These are phyloP conservation scores for Xiphophorus couchianus DNA, from an alignment of 2,113 vertebrate species.

Conservation along the genomic window DNA sequence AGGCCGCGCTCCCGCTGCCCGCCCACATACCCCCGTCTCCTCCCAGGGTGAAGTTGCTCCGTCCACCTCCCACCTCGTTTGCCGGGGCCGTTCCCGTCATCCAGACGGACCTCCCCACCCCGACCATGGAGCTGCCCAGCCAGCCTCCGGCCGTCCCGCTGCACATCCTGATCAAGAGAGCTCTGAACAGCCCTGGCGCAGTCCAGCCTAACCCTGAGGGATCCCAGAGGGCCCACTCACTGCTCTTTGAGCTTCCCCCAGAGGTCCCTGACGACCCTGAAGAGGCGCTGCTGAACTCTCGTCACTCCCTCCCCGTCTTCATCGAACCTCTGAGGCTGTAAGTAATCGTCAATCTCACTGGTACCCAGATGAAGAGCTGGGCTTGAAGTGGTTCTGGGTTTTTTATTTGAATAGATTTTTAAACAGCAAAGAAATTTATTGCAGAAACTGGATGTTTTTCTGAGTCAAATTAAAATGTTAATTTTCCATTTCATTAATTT, in stretches of 20 bases:
- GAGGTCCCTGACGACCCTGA: constrained; percentile 60
- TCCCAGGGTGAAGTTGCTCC: constrained; percentile 38
- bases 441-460: too few species aligned
- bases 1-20: constrained; percentile 47
- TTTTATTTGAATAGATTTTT: too few species aligned
- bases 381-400: too few species aligned
- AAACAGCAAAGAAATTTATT: too few species aligned
- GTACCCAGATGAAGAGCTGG: too few species aligned
- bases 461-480: too few species aligned
- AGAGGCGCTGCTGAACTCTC: constrained; percentile 39
- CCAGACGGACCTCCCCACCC: constrained; percentile 52
- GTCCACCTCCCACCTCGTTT: constrained; percentile 11
- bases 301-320: constrained; percentile 89
- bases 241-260: constrained; percentile 85
- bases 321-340: constrained; percentile 96
- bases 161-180: constrained; percentile 93
- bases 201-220: constrained; percentile 78
- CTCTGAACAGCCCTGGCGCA: constrained; percentile 84
- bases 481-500: too few species aligned
- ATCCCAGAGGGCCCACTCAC: constrained; percentile 87
- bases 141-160: constrained; percentile 82
- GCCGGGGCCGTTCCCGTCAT: constrained; percentile 68
- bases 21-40: constrained; percentile 78
- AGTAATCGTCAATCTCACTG: constrained; percentile 68
- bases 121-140: constrained; percentile 74